A percentile compares a stretch with the other conserved stretches of the same genome.
These are phyloP conservation scores for Scaptomyza flava DNA, from an alignment of 2,888 invertebrate genomes.

Conservation along the genomic window DNA sequence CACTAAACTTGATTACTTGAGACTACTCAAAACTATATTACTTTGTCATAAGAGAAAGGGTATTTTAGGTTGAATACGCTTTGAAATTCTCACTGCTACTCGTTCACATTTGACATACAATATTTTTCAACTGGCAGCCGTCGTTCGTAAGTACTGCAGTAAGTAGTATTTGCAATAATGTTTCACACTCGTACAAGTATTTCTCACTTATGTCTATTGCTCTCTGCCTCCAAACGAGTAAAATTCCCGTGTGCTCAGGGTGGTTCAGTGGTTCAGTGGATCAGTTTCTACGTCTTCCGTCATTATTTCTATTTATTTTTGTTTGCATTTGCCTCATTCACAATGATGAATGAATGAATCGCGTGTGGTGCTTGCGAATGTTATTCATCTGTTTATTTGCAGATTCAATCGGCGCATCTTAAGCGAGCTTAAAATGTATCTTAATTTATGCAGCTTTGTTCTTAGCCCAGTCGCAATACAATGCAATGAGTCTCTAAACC, in stretches of 20 bases:
- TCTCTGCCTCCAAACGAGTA: slow-evolving; percentile 8
- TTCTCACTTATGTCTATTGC: slow-evolving; percentile 16
- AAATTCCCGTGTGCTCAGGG: slow-evolving; percentile 65
- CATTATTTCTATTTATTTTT: slow-evolving; percentile 1
- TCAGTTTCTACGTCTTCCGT: slow-evolving; percentile 13
- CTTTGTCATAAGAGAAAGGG: slow-evolving; percentile 1
- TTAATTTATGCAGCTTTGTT: slow-evolving; percentile 71
- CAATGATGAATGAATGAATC: slow-evolving; percentile 65
- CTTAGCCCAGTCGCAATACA: slow-evolving; percentile 30
- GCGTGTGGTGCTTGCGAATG: slow-evolving; percentile 34
- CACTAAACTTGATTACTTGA: background rate
- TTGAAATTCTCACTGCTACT: background rate
- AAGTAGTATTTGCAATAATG: slow-evolving; percentile 28
- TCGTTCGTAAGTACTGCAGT: background rate
- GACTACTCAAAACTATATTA: background rate
- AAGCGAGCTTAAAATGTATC: slow-evolving; percentile 55
- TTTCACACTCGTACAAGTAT: slow-evolving; percentile 53
- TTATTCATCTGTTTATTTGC: slow-evolving; percentile 33
- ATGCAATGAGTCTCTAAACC: slow-evolving; percentile 21
- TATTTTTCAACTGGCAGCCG: slow-evolving; percentile 17
- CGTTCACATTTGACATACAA: slow-evolving; percentile 79
- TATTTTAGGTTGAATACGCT: background rate
- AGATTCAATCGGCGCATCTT: slow-evolving; percentile 50
- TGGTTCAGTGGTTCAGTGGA: background rate
- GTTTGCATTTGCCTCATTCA: slow-evolving; percentile 30